phyloP scores from a whole-genome alignment of 2,888 invertebrate species.

The Parasteatoda lunata region DNA sequence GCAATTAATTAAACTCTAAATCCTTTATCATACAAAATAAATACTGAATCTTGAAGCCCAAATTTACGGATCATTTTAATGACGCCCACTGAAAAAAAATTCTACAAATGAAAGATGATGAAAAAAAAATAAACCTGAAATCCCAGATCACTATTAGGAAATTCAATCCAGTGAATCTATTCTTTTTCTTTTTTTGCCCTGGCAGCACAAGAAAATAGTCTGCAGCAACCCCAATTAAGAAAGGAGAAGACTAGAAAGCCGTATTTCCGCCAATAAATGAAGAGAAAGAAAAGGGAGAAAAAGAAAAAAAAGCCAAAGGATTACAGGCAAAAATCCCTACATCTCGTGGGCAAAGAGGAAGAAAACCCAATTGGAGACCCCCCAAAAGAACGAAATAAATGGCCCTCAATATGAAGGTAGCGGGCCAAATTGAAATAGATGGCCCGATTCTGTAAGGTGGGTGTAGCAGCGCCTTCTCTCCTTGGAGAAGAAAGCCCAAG shows the following conservation, averaged over 20 bases:
- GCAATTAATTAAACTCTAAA: too few relatives aligned
- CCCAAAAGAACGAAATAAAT: constrained; percentile 51
- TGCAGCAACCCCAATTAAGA: constrained; percentile 34
- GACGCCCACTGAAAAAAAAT: neutral
- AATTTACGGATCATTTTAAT: too few relatives aligned
- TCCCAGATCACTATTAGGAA: neutral
- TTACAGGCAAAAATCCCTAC: constrained; percentile 21
- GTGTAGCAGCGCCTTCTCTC: neutral
- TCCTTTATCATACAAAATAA: too few relatives aligned
- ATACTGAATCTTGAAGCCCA: too few relatives aligned
- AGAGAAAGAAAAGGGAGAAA: constrained; percentile 14
- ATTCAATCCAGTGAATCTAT: constrained; percentile 7
- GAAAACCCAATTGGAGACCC: constrained; percentile 29
- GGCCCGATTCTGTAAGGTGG: constrained; percentile 41
- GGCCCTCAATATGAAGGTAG: constrained; percentile 58
- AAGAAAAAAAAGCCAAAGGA: constrained; percentile 6
- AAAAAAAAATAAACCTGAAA: neutral
- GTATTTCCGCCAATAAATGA: constrained; percentile 21
- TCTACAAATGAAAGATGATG: neutral
- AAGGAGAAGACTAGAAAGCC: constrained; percentile 9
- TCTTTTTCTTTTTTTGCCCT: neutral
- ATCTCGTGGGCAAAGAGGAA: constrained; percentile 15
- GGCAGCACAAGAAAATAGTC: constrained; percentile 4
- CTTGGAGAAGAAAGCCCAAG: neutral
- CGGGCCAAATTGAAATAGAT: constrained; percentile 59